These are phyloP conservation scores for Epirrita christyi DNA, from an alignment of 2,888 invertebrate species.

Conservation along the genomic window DNA sequence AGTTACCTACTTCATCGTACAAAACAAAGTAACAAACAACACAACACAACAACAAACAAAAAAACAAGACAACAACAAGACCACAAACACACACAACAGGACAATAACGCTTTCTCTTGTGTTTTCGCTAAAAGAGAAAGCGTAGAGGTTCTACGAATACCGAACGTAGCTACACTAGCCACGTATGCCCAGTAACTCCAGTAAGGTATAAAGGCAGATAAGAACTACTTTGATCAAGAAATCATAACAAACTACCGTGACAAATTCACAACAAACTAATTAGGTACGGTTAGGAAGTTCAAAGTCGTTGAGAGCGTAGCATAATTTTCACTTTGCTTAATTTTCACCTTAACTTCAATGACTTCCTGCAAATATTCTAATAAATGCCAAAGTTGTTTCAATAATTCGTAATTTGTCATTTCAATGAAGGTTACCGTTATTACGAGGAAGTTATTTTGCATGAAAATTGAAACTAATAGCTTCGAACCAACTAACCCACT, in stretches of 20 bases:
- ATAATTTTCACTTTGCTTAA: conserved; percentile 44
- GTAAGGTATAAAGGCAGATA: too few relatives aligned
- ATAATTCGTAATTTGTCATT: conserved; percentile 25
- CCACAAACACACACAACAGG: too few relatives aligned
- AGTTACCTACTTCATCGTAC: too few relatives aligned
- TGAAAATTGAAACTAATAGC: conserved; percentile 49
- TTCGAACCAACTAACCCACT: conserved; percentile 25
- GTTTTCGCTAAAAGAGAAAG: too few relatives aligned
- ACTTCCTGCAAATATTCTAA: conserved; percentile 19
- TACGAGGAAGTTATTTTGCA: conserved; percentile 43
- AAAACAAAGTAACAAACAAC: too few relatives aligned
- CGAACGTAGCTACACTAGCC: too few relatives aligned
- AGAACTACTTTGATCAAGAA: not conserved
- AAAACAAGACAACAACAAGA: too few relatives aligned
- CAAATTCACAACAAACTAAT: conserved; percentile 12
- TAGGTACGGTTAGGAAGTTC: conserved; percentile 2
- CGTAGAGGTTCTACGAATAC: too few relatives aligned
- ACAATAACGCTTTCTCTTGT: too few relatives aligned
- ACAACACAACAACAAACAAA: too few relatives aligned
- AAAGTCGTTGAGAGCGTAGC: conserved; percentile 29
- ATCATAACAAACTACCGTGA: conserved; percentile 1
- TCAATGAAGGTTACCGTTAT: conserved; percentile 30
- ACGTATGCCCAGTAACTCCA: too few relatives aligned
- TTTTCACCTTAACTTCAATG: conserved; percentile 18
- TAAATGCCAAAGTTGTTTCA: conserved; percentile 27